These are phyloP conservation scores for Premnoplex brunnescens DNA, from an alignment of 2,797 vertebrate species.

Conservation along the genomic window DNA sequence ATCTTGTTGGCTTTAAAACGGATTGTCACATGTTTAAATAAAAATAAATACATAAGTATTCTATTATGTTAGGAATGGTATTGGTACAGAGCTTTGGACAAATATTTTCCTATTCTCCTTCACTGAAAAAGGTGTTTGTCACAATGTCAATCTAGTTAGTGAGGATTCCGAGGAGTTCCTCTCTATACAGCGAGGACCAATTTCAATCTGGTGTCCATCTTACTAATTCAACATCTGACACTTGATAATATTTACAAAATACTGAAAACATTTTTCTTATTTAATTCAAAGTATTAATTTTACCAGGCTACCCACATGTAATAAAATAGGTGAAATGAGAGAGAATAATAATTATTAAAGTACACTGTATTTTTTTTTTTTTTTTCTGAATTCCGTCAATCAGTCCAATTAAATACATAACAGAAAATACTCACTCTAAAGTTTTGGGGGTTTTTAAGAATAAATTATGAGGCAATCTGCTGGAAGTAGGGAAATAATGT, in stretches of 20 bases:
- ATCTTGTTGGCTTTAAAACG: not conserved
- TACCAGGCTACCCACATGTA: not conserved
- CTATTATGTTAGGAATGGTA: not conserved
- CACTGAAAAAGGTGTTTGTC: not conserved
- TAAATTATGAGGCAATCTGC: not conserved
- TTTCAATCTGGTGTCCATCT: not conserved
- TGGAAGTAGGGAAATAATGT: not conserved
- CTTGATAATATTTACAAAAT: not conserved
- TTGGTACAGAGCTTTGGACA: not conserved
- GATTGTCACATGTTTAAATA: not conserved
- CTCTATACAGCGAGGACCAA: not conserved
- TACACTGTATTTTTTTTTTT: not conserved
- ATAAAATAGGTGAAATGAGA: not conserved
- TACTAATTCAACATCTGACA: not conserved
- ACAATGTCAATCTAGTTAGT: not conserved
- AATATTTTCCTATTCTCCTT: not conserved
- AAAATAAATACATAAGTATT: not conserved
- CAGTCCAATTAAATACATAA: not conserved
- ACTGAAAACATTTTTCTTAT: not conserved
- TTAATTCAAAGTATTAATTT: not conserved
- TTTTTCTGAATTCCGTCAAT: not conserved
- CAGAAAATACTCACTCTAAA: not conserved
- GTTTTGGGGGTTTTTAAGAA: not conserved
- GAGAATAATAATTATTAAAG: not conserved
- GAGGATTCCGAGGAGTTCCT: not conserved